Evolutionary conservation across 2,797 vertebrate genomes (phyloP).

Genomic region (Dryobates pubescens): DNA sequence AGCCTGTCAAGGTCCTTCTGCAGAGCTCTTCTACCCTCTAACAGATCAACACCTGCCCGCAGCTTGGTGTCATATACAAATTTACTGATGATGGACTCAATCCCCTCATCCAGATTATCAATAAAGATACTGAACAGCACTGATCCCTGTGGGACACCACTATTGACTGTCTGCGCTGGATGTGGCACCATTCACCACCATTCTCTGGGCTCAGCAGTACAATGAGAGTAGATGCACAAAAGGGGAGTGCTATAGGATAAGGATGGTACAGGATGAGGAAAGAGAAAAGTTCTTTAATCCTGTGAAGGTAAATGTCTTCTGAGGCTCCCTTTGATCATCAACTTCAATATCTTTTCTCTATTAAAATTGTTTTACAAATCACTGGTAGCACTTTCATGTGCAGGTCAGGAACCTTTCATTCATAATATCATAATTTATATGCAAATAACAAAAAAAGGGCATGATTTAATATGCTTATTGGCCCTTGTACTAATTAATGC

Average conservation of each 20-base stretch:
- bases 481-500: slow-evolving; percentile 65
- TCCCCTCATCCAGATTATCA: too few relatives aligned
- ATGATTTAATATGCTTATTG: slow-evolving; percentile 60
- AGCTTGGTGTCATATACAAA: too few relatives aligned
- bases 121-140: too few relatives aligned
- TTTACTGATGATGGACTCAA: too few relatives aligned
- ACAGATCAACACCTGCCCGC: too few relatives aligned
- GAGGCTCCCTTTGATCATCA: neutral
- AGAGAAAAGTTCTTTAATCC: neutral
- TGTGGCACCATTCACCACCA: too few relatives aligned
- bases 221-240: neutral
- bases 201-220: neutral
- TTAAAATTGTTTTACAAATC: slow-evolving; percentile 19
- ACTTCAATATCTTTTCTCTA: neutral
- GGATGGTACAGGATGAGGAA: neutral
- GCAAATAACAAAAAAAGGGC: slow-evolving; percentile 60
- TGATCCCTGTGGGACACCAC: too few relatives aligned
- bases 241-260: neutral
- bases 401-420: slow-evolving; percentile 30
- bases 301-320: neutral
- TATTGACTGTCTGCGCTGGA: too few relatives aligned
- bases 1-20: too few relatives aligned
- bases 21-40: too few relatives aligned
- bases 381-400: slow-evolving; percentile 4
- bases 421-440: slow-evolving; percentile 61